Evolutionary conservation across 2,888 invertebrate genomes (phyloP).

Genomic region (Agrochola macilenta): DNA sequence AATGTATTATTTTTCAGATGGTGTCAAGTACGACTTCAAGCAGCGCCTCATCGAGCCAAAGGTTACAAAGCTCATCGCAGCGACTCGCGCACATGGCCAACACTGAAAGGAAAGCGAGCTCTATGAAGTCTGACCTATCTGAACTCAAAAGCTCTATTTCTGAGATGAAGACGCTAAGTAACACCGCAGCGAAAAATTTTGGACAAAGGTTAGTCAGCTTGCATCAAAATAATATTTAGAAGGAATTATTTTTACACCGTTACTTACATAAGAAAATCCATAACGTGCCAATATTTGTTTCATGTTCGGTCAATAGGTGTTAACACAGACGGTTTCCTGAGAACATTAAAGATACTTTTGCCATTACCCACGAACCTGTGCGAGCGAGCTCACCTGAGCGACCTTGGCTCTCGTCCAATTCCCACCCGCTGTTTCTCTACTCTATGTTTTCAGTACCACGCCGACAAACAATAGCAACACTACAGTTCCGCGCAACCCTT

Average conservation of each 20-base stretch:
- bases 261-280: constrained; percentile 65
- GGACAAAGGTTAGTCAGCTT: constrained; percentile 82
- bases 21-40: constrained; percentile 91
- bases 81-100: constrained; percentile 89
- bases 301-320: constrained; percentile 76
- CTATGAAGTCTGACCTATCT: constrained; percentile 94
- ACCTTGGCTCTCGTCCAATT: constrained; percentile 88
- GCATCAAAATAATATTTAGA: constrained; percentile 45
- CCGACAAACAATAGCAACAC: constrained; percentile 88
- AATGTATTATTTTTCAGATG: constrained; percentile 78
- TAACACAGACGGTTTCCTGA: constrained; percentile 71
- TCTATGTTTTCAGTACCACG: constrained; percentile 86
- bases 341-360: constrained; percentile 73
- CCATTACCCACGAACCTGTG: constrained; percentile 77
- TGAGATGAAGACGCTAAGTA: constrained; percentile 95
- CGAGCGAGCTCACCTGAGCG: constrained; percentile 88
- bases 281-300: constrained; percentile 75
- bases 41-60: constrained; percentile 91
- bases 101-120: constrained; percentile 95
- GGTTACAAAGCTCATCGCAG: constrained; percentile 90
- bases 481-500: constrained; percentile 77
- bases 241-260: constrained; percentile 51
- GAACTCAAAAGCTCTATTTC: constrained; percentile 96
- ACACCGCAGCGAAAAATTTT: constrained; percentile 85
- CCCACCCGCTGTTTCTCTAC: constrained; percentile 84